A percentile compares a stretch with the other conserved stretches of the same genome.
Evolutionary conservation across 2,888 invertebrate genomes (phyloP).

Genomic region (Ypsolopha sequella): DNA sequence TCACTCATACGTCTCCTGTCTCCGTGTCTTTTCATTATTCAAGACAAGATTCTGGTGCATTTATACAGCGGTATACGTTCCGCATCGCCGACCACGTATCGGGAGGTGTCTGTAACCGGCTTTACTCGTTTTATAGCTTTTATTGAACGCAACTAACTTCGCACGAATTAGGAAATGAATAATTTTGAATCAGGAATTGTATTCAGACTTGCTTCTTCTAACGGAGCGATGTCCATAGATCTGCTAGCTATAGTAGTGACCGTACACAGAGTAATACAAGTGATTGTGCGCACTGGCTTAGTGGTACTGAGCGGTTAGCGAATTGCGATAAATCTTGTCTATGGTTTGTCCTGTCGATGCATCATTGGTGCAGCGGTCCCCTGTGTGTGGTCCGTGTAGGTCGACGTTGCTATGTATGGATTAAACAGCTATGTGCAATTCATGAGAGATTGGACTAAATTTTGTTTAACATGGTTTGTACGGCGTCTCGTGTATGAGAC

Average conservation of each 20-base stretch:
- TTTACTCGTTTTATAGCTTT: conserved; percentile 7
- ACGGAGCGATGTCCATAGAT: neutral
- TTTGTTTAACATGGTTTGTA: neutral
- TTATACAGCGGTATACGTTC: conserved; percentile 13
- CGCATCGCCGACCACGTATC: conserved; percentile 4
- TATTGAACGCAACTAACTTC: conserved; percentile 15
- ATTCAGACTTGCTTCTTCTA: neutral
- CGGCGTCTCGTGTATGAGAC: no score
- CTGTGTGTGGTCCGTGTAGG: neutral
- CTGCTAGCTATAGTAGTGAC: no score
- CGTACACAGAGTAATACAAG: neutral
- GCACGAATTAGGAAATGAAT: conserved; percentile 10
- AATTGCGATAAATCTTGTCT: conserved; percentile 26
- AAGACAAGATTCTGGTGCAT: neutral
- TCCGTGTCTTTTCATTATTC: neutral
- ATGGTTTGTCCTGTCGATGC: conserved; percentile 13
- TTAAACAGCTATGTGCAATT: conserved; percentile 1
- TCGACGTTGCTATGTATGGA: neutral
- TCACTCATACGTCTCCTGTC: neutral
- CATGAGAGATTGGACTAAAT: conserved; percentile 1
- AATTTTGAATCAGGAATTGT: conserved; percentile 3
- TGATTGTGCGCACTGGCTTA: neutral
- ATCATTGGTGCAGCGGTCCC: neutral
- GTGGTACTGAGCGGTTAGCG: neutral
- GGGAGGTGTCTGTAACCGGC: conserved; percentile 2